Evolutionary conservation across 92 coral and sea anemone species (phyloP).

Genomic region (Ricordea florida): DNA sequence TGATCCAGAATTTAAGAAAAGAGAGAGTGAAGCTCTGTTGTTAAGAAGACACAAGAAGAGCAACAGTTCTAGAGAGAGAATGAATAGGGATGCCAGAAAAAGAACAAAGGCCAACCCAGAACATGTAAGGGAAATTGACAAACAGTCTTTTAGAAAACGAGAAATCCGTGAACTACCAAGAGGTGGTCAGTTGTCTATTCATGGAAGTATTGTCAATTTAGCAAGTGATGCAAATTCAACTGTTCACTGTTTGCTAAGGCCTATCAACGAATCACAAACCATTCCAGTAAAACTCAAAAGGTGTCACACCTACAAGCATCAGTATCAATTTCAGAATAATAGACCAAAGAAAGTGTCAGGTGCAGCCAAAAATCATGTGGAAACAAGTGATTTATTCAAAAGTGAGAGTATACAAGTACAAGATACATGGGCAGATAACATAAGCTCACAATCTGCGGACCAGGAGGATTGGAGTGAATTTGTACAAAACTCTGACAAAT

Average conservation of each 20-base stretch:
- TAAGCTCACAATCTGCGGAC: background rate
- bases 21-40: too few relatives aligned
- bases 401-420: slow-evolving; percentile 43
- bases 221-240: slow-evolving; percentile 62
- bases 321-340: slow-evolving; percentile 62
- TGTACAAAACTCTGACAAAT: slow-evolving; percentile 9
- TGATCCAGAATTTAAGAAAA: too few relatives aligned
- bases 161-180: slow-evolving; percentile 33
- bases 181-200: slow-evolving; percentile 21
- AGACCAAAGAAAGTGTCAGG: slow-evolving; percentile 46
- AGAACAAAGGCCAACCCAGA: too few relatives aligned
- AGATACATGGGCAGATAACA: slow-evolving; percentile 8
- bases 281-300: slow-evolving; percentile 52
- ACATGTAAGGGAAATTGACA: too few relatives aligned
- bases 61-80: too few relatives aligned
- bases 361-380: slow-evolving; percentile 56
- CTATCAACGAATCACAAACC: slow-evolving; percentile 51
- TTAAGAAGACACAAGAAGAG: too few relatives aligned
- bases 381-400: slow-evolving; percentile 48
- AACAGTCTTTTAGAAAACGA: too few relatives aligned
- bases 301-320: slow-evolving; percentile 51
- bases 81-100: too few relatives aligned
- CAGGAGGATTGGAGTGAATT: slow-evolving; percentile 13
- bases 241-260: slow-evolving; percentile 43
- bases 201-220: slow-evolving; percentile 39